Evolutionary conservation across 2,113 vertebrate species (phyloP).

Genomic region (Solea senegalensis): DNA sequence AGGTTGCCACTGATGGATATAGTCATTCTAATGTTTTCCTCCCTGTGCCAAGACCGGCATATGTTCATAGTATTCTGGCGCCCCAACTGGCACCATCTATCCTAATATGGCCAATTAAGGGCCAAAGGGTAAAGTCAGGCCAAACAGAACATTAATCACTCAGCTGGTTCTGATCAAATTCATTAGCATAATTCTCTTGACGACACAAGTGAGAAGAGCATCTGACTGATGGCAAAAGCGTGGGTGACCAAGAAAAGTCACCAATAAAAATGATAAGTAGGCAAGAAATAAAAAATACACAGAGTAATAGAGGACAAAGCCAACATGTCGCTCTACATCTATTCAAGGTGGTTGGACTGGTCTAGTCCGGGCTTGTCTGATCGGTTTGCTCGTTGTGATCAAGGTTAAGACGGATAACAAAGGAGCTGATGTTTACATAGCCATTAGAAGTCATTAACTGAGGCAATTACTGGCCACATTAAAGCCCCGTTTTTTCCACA

Average conservation of each 20-base stretch:
- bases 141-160: conserved; percentile 48
- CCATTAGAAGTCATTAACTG: conserved; percentile 55
- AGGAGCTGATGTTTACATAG: conserved; percentile 21
- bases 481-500: conserved; percentile 26
- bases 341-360: conserved; percentile 24
- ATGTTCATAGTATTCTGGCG: conserved; percentile 36
- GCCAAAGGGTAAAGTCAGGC: conserved; percentile 23
- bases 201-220: not conserved
- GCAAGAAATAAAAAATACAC: not conserved
- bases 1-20: conserved; percentile 38
- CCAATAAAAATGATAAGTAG: conserved; percentile 9
- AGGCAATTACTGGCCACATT: conserved; percentile 37
- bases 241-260: conserved; percentile 17
- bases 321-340: conserved; percentile 16
- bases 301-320: conserved; percentile 29
- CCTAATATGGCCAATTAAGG: conserved; percentile 54
- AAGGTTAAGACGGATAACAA: conserved; percentile 65
- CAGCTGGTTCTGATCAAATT: conserved; percentile 30
- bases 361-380: conserved; percentile 49
- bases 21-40: conserved; percentile 32
- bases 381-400: conserved; percentile 37
- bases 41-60: conserved; percentile 47
- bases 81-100: conserved; percentile 36
- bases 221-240: conserved; percentile 12
- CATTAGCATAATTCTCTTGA: conserved; percentile 24